A percentile compares a stretch with the other conserved stretches of the same genome.
Conservation (phyloP, 2,113 vertebrate genomes). For the Gavialis gangeticus region DNA sequence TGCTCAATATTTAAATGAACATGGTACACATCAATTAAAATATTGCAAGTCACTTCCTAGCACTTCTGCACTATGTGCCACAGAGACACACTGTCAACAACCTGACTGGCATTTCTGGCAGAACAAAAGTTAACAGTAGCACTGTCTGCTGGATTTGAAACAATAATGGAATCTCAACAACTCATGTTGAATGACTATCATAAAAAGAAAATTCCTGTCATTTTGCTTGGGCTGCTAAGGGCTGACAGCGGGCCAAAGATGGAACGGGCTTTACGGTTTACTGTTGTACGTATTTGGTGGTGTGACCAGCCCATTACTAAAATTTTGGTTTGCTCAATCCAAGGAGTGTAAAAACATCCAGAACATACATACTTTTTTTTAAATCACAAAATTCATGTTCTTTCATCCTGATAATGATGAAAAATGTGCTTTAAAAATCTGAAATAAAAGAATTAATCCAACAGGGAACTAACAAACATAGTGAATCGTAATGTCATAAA, state of each 20-base stretch:
- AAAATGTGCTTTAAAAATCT: neutral
- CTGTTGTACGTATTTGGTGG: neutral
- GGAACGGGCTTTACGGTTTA: neutral
- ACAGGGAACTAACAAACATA: neutral
- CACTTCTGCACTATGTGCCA: constrained; percentile 30
- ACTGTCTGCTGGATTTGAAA: constrained; percentile 34
- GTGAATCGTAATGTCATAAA: neutral
- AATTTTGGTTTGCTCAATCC: neutral
- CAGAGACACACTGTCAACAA: constrained; percentile 60
- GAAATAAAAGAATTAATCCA: neutral
- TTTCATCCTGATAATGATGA: neutral
- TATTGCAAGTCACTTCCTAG: neutral
- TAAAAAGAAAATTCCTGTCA: constrained; percentile 10
- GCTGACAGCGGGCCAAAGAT: neutral
- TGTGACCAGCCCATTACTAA: neutral
- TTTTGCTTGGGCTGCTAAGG: neutral
- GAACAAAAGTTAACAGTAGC: constrained; percentile 44
- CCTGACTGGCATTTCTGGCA: constrained; percentile 49
- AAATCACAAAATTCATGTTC: neutral
- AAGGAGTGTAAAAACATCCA: neutral
- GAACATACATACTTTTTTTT: neutral
- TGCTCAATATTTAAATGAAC: neutral
- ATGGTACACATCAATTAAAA: constrained; percentile 25
- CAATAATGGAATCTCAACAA: constrained; percentile 7
- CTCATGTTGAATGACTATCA: neutral